Conservation (phyloP, 1,140 invertebrate species). For the Drosophila sp. region DNA sequence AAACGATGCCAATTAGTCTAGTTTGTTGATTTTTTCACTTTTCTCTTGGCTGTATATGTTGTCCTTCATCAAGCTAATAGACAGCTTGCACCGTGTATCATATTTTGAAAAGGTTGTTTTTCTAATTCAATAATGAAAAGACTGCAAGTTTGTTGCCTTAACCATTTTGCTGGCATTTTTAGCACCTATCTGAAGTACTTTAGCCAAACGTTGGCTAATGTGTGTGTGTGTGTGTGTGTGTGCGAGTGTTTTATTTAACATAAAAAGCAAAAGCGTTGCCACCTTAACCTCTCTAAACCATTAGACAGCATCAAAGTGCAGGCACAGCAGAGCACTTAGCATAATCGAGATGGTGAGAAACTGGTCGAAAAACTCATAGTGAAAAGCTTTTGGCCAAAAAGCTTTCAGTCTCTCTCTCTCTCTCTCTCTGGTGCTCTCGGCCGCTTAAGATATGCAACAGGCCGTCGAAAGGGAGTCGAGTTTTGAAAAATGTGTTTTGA, state of each 20-base stretch:
- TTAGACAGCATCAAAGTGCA: conserved; percentile 55
- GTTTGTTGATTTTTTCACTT: not conserved
- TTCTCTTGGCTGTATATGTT: not conserved
- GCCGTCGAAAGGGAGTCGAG: conserved; percentile 43
- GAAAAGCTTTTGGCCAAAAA: conserved; percentile 1
- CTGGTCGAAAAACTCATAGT: conserved; percentile 56
- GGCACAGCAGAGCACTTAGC: conserved; percentile 56
- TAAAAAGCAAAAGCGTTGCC: conserved; percentile 33
- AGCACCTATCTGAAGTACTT: not conserved
- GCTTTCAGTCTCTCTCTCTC: conserved; percentile 28
- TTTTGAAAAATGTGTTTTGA: conserved; percentile 74
- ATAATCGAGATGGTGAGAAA: conserved; percentile 62
- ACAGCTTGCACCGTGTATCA: conserved; percentile 35
- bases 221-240: not conserved
- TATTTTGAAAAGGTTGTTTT: conserved; percentile 31
- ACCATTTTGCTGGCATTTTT: conserved; percentile 9
- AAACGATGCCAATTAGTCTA: conserved; percentile 65
- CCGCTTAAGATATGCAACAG: conserved; percentile 59
- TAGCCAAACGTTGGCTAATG: not conserved
- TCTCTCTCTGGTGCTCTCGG: not conserved
- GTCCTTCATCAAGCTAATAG: conserved; percentile 41
- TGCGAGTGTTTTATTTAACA: conserved; percentile 1
- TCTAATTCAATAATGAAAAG: conserved; percentile 67
- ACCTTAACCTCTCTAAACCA: not conserved
- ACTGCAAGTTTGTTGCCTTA: conserved; percentile 61